Evolutionary conservation across 2,797 vertebrate genomes (phyloP).

Genomic region (Cryptoprocta ferox): DNA sequence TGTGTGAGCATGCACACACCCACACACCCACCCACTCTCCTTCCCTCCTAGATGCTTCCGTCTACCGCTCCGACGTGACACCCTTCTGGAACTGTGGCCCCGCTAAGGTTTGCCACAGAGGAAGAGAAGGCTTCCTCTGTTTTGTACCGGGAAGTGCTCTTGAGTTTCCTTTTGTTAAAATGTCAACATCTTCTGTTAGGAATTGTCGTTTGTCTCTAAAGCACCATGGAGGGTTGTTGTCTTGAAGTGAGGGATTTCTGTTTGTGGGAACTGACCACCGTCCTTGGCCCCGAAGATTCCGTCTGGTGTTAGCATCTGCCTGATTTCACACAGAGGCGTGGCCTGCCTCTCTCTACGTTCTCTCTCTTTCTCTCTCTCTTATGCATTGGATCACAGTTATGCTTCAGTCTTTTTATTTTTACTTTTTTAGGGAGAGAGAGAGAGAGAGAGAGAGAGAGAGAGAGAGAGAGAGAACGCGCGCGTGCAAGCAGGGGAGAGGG

Average conservation of each 20-base stretch:
- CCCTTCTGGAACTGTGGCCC: neutral
- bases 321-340: neutral
- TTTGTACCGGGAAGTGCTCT: neutral
- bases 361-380: neutral
- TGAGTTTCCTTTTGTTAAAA: neutral
- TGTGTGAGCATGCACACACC: neutral
- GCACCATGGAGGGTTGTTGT: neutral
- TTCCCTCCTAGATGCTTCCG: fast-evolving
- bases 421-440: neutral
- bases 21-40: no score
- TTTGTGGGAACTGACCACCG: neutral
- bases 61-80: neutral
- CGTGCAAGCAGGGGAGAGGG: neutral
- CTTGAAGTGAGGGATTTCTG: neutral
- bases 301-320: neutral
- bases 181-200: neutral
- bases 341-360: neutral
- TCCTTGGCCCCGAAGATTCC: neutral
- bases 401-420: neutral
- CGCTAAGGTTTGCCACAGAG: fast-evolving
- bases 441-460: neutral
- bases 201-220: neutral
- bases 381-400: neutral
- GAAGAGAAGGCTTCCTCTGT: neutral
- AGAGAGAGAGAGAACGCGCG: neutral